Conservation (phyloP, 2,113 vertebrate species). For the Limnothrissa miodon region DNA sequence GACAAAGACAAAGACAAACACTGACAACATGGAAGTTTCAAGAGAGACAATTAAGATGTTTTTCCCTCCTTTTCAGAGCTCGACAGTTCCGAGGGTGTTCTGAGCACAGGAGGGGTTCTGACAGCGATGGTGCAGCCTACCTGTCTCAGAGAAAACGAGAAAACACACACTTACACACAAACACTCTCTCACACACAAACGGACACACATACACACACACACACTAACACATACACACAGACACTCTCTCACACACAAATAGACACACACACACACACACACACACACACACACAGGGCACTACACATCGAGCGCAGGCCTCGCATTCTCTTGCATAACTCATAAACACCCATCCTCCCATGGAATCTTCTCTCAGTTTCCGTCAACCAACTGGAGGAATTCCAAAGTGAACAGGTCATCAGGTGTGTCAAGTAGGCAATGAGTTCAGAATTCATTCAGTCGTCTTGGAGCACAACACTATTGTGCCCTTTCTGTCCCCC, state of each 20-base stretch:
- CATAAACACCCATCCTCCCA: background rate
- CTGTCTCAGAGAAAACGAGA: background rate
- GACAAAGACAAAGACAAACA: background rate
- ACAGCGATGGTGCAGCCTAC: background rate
- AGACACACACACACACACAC: too few species aligned
- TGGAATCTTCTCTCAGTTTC: background rate
- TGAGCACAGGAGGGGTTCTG: background rate
- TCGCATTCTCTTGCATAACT: background rate
- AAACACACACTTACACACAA: background rate
- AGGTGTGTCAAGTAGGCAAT: background rate
- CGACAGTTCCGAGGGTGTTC: conserved; percentile 18
- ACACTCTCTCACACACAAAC: background rate
- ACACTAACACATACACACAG: background rate
- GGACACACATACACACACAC: background rate
- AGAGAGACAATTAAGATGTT: conserved; percentile 22
- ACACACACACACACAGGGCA: background rate
- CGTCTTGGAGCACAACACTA: too few species aligned
- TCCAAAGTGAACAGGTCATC: background rate
- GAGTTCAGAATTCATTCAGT: too few species aligned
- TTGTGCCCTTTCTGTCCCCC: too few species aligned
- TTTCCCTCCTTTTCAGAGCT: background rate
- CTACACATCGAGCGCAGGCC: too few species aligned
- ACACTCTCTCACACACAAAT: too few species aligned
- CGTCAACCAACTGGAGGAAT: background rate
- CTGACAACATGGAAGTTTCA: conserved; percentile 3